phyloP scores from a whole-genome alignment of 2,113 vertebrate genomes.

The Silurus meridionalis region DNA sequence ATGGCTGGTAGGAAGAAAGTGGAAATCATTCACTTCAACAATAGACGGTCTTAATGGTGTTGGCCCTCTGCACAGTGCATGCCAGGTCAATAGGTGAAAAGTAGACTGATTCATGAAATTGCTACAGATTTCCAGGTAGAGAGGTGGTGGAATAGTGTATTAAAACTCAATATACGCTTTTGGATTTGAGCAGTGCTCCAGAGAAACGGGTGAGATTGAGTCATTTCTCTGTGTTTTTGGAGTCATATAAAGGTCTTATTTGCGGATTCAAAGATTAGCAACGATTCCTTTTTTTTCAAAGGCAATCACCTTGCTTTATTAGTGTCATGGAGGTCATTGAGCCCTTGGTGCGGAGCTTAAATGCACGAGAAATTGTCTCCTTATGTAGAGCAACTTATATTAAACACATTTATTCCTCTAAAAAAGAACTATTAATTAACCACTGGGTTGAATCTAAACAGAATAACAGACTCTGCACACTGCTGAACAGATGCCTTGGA shows the following conservation, averaged over 20 bases:
- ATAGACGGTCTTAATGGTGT: slow-evolving; percentile 53
- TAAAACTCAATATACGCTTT: slow-evolving; percentile 42
- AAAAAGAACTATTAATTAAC: slow-evolving; percentile 13
- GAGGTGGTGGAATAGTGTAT: slow-evolving; percentile 49
- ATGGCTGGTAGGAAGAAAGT: slow-evolving; percentile 40
- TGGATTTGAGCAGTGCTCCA: slow-evolving; percentile 32
- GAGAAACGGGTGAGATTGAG: slow-evolving; percentile 28
- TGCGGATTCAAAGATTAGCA: slow-evolving; percentile 42
- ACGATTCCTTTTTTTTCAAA: slow-evolving; percentile 33
- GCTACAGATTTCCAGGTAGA: slow-evolving; percentile 51
- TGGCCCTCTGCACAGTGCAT: slow-evolving; percentile 43
- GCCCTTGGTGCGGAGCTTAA: background rate
- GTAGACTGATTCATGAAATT: slow-evolving; percentile 55
- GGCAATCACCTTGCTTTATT: slow-evolving; percentile 40
- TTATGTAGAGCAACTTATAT: background rate
- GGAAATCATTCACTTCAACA: slow-evolving; percentile 51
- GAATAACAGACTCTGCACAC: background rate
- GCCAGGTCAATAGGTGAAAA: slow-evolving; percentile 49
- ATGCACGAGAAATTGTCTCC: slow-evolving; percentile 10
- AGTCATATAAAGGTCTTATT: slow-evolving; percentile 42
- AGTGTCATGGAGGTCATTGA: slow-evolving; percentile 26
- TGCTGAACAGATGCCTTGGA: background rate
- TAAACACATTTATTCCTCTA: background rate
- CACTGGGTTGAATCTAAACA: background rate
- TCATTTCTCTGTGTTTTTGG: slow-evolving; percentile 41